A percentile compares a stretch with the other conserved stretches of the same genome.
phyloP scores from a whole-genome alignment of 1,140 invertebrate genomes.

The Batillaria attramentaria region DNA sequence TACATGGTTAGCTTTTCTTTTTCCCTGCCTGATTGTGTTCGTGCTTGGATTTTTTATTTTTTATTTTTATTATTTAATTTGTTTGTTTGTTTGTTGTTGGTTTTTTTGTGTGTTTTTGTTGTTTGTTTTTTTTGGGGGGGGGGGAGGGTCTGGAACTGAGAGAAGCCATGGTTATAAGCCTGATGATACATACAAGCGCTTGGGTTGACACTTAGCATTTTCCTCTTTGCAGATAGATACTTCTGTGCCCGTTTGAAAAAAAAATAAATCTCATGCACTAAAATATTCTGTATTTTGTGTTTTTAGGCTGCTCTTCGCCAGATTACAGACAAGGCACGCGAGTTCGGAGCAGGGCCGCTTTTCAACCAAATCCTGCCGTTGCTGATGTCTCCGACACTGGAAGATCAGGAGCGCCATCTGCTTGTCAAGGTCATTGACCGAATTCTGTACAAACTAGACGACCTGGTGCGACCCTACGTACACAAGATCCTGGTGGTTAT shows the following conservation, averaged over 20 bases:
- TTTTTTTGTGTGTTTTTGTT: too few species aligned
- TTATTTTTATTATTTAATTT: too few species aligned
- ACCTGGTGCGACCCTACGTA: slow-evolving; percentile 98
- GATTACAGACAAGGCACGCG: slow-evolving; percentile 98
- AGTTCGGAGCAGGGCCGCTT: slow-evolving; percentile 97
- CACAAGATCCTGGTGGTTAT: slow-evolving; percentile 99
- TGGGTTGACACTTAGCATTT: too few species aligned
- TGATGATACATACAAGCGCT: too few species aligned
- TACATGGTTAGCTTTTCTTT: not conserved
- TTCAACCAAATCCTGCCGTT: slow-evolving; percentile 99
- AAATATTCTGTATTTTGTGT: slow-evolving; percentile 12
- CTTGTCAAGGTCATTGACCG: slow-evolving; percentile 99
- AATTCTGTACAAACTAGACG: slow-evolving; percentile 98
- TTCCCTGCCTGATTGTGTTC: not conserved
- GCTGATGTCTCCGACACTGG: slow-evolving; percentile 98
- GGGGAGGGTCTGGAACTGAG: too few species aligned
- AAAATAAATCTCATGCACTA: too few species aligned
- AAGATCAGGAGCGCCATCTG: slow-evolving; percentile 99
- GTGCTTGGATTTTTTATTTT: not conserved
- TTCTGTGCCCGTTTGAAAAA: too few species aligned
- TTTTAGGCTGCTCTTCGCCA: slow-evolving; percentile 87
- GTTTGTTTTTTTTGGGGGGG: too few species aligned
- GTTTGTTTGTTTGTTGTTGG: too few species aligned
- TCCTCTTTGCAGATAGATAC: too few species aligned
- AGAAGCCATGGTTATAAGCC: too few species aligned